Conservation (phyloP, 2,888 invertebrate genomes). For the Trisateles emortualis region DNA sequence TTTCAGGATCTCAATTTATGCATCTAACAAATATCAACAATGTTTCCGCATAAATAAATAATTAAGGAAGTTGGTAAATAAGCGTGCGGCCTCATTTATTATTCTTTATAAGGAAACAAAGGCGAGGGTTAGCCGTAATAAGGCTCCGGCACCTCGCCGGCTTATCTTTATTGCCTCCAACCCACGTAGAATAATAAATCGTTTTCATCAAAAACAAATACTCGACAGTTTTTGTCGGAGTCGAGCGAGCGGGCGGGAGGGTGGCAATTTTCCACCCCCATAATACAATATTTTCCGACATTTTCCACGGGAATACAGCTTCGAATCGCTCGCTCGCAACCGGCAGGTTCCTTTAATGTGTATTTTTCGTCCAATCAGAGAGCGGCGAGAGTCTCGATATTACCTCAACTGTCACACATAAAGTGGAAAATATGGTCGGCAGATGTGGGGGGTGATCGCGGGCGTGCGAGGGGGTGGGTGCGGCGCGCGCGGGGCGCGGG, state of each 20-base stretch:
- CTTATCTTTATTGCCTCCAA: constrained; percentile 88
- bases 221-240: constrained; percentile 87
- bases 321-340: constrained; percentile 85
- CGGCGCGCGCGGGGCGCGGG: constrained; percentile 52
- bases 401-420: constrained; percentile 88
- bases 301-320: constrained; percentile 87
- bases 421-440: constrained; percentile 88
- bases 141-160: constrained; percentile 87
- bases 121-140: constrained; percentile 87
- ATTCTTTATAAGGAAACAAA: constrained; percentile 88
- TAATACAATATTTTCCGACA: constrained; percentile 88
- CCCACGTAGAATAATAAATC: constrained; percentile 88
- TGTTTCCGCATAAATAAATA: constrained; percentile 85
- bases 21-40: constrained; percentile 79
- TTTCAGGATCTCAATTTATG: constrained; percentile 59
- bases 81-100: constrained; percentile 86
- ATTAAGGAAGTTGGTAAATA: constrained; percentile 86
- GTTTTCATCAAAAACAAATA: constrained; percentile 88
- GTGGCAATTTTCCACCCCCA: constrained; percentile 87
- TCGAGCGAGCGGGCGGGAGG: constrained; percentile 84
- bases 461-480: constrained; percentile 38
- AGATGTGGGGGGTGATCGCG: constrained; percentile 78
- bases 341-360: constrained; percentile 87
- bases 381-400: constrained; percentile 87
- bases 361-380: constrained; percentile 88